Base-by-base conservation (phyloP, 2,113 vertebrate genomes). In the Potamarius usumacintae region DNA sequence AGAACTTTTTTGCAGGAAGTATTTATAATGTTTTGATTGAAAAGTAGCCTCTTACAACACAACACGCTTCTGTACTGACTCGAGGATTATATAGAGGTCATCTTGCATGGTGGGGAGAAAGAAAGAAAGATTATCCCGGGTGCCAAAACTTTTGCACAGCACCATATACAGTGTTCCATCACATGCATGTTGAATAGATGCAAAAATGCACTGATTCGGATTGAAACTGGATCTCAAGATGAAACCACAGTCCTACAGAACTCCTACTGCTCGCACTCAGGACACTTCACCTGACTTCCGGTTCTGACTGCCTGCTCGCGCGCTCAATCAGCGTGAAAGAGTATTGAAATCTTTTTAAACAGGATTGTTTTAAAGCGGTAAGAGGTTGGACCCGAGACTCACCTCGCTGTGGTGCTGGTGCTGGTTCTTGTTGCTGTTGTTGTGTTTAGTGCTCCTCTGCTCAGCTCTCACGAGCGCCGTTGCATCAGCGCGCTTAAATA, bases 401-500 rank as follows among this genome's bases (percentile, higher is more conserved):
- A 86, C 85, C 85, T 10, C 14, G 0, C 5, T 2, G 2, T 53
- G 52, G 52, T 53, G 10, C 6, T 53, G 10, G 6, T 34, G 34
- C 1, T 34, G 34, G n/a, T n/a, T n/a, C 2, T 42, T 42, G 34
- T 42, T 34, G 2, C 1, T 42, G 42, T 42, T 42, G 42, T 42
- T 42, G 42, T 42, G 42, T 4, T 42, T 4, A 42, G 42, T 4
- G 42, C 42, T 80, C n/a, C 9, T 10, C 7, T 34, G 1, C 7
- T 34, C 4, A 30, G 10, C 25, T 17, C 5, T 42, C 42, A 55
- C 77, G 82, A 14, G n/a, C 14, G 4, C 1, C 83, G 96, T 97
- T 97, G 97, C 96, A 96, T 97, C 97, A 97, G 97, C 96, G 95
- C 94, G 94, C 90, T 96, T 97, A 97, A 96, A 96, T 96, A 97